Conservation (phyloP, 2,888 invertebrate species). For the Tetramorium bicarinatum region DNA sequence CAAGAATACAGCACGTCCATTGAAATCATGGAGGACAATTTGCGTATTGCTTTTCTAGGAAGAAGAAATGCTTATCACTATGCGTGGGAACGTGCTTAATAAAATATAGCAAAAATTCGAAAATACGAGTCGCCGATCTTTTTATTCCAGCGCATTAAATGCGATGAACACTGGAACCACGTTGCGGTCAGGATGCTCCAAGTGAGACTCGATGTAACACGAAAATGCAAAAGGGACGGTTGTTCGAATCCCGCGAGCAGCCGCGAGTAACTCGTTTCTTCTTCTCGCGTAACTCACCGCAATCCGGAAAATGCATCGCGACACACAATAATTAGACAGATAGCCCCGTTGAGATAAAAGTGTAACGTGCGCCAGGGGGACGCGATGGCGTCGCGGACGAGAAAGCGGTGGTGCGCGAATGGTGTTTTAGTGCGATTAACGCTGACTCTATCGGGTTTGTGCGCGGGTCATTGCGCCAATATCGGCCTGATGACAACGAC, state of each 20-base stretch:
- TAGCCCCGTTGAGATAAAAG: background rate
- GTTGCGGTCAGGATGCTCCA: background rate
- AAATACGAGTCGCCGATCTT: background rate
- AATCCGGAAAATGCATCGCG: constrained; percentile 4
- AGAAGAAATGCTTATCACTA: background rate
- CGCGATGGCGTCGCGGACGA: constrained; percentile 49
- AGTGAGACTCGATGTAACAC: background rate
- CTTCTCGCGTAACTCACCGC: background rate
- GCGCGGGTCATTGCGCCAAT: constrained; percentile 39
- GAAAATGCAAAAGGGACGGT: background rate
- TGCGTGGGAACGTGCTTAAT: background rate
- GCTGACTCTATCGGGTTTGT: constrained; percentile 60
- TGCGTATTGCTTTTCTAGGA: background rate
- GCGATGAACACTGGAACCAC: background rate
- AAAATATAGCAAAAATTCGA: background rate
- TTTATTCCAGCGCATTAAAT: background rate
- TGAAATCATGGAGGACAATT: background rate
- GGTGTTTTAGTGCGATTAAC: constrained; percentile 50
- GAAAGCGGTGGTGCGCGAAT: constrained; percentile 39
- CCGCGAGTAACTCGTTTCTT: constrained; percentile 18
- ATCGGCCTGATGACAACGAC: constrained; percentile 1
- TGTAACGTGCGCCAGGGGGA: constrained; percentile 9
- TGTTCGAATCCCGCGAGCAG: background rate
- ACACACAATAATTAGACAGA: constrained; percentile 30
- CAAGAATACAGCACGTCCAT: background rate